Evolutionary conservation across 1,140 invertebrate genomes (phyloP).

Genomic region (Atta colombica): DNA sequence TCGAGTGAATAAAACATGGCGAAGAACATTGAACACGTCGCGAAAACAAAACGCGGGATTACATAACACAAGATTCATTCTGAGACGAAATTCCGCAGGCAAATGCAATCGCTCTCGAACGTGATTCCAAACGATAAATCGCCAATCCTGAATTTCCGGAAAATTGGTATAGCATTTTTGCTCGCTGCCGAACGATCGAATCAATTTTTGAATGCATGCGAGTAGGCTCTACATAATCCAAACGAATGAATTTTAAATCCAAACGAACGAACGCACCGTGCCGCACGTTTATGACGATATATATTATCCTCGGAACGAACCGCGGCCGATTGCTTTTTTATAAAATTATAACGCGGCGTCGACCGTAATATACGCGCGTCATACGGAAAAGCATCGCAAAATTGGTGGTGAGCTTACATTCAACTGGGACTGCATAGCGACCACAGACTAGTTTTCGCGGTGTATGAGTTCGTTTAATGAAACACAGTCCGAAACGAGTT

Average conservation of each 20-base stretch:
- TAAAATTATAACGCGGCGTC: slow-evolving; percentile 57
- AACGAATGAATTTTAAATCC: slow-evolving; percentile 62
- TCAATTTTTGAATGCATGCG: slow-evolving; percentile 65
- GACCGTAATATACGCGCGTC: neutral
- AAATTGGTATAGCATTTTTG: slow-evolving; percentile 48
- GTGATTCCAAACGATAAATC: neutral
- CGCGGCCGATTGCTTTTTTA: slow-evolving; percentile 41
- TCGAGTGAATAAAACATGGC: slow-evolving; percentile 56
- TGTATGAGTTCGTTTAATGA: slow-evolving; percentile 22
- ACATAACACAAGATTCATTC: neutral
- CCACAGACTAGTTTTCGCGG: slow-evolving; percentile 9
- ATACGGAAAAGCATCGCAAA: slow-evolving; percentile 17
- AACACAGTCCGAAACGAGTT: slow-evolving; percentile 16
- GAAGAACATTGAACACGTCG: slow-evolving; percentile 57
- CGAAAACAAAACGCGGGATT: slow-evolving; percentile 37
- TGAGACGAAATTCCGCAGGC: neutral
- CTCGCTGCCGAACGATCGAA: slow-evolving; percentile 58
- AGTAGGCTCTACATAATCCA: slow-evolving; percentile 69
- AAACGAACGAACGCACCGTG: slow-evolving; percentile 17
- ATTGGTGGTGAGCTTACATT: slow-evolving; percentile 1
- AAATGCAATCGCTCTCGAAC: neutral
- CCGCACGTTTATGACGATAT: slow-evolving; percentile 11
- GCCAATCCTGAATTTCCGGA: neutral
- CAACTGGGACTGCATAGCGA: neutral
- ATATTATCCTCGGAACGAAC: slow-evolving; percentile 35